Evolutionary conservation across 2,797 vertebrate species (phyloP).

Genomic region (Acipenser ruthenus): DNA sequence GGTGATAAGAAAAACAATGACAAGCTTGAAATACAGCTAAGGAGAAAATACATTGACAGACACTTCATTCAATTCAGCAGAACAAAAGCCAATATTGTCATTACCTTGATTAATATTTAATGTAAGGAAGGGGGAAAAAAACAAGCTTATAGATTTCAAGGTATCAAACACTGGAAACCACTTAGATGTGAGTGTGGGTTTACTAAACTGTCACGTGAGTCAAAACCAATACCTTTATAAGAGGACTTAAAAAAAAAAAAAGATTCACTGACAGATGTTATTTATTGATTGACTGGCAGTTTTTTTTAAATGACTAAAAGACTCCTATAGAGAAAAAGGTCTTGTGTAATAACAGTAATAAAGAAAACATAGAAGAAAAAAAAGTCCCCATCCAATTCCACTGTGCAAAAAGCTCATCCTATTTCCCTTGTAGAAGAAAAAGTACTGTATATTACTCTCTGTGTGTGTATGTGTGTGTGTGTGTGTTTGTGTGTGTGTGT

Average conservation of each 20-base stretch:
- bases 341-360: too few species aligned
- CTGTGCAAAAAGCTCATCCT: too few species aligned
- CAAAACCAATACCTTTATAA: neutral
- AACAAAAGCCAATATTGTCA: neutral
- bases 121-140: neutral
- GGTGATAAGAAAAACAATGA: neutral
- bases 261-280: neutral
- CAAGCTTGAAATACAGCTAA: neutral
- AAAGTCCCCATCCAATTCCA: too few species aligned
- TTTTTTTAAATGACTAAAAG: neutral
- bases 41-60: neutral
- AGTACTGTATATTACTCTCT: too few species aligned
- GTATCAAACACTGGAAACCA: neutral
- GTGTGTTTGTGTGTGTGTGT: too few species aligned
- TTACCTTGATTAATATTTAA: conserved; percentile 4
- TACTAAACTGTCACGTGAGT: neutral
- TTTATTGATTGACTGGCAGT: conserved; percentile 6
- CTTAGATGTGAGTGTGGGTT: neutral
- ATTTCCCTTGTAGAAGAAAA: too few species aligned
- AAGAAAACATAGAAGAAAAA: too few species aligned
- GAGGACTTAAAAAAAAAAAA: neutral
- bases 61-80: neutral
- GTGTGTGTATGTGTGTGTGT: too few species aligned
- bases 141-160: neutral
- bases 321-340: too few species aligned